These are phyloP conservation scores for Strigamia crassipes DNA, from an alignment of 2,888 invertebrate genomes.

Conservation along the genomic window DNA sequence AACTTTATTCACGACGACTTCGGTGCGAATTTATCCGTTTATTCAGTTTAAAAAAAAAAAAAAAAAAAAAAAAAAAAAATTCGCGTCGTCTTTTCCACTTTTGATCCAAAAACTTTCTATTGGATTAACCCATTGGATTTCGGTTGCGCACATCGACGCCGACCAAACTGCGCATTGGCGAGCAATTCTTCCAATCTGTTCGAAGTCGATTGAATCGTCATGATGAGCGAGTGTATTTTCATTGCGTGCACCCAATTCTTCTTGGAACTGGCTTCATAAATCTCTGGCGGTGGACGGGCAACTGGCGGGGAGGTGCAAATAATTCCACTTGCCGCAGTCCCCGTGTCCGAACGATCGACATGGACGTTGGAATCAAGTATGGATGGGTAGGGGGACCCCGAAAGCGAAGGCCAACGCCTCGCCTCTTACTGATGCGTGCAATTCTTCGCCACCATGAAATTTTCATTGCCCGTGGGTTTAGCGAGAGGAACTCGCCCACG, in stretches of 20 bases:
- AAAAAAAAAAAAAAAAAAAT: no score
- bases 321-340: background rate
- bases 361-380: slow-evolving; percentile 7
- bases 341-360: slow-evolving; percentile 19
- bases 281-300: background rate
- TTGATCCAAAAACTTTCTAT: no score
- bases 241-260: background rate
- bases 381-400: background rate
- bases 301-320: background rate
- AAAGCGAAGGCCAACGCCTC: background rate
- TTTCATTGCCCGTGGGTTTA: slow-evolving; percentile 40
- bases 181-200: no score
- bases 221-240: slow-evolving; percentile 1
- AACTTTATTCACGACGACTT: background rate
- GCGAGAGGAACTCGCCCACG: background rate
- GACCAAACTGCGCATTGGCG: no score
- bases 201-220: background rate
- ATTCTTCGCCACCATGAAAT: slow-evolving; percentile 23
- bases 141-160: no score
- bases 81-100: no score
- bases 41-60: no score
- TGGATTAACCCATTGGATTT: no score
- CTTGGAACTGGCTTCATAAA: background rate
- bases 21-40: no score
- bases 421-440: slow-evolving; percentile 28